Evolutionary conservation across 1,140 invertebrate genomes (phyloP), one percentile per base, ranked within the genome.

Genomic region (Lutraria rhynchaena): DNA sequence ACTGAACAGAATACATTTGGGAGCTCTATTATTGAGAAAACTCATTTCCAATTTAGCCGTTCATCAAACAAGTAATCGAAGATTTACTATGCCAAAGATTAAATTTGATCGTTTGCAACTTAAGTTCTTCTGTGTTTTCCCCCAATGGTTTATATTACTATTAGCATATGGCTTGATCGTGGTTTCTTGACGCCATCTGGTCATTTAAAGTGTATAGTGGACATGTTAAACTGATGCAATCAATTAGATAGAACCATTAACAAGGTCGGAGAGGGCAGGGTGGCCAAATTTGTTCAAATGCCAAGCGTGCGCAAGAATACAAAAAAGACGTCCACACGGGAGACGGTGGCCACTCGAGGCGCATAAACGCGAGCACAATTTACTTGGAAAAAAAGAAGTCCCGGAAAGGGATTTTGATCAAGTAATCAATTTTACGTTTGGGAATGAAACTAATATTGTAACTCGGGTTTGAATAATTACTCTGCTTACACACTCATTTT

Each of bases 31-130:
- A 80, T 80, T n/a, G 76, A 55, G 55, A 35, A 80, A 70, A 80
- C 76, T 80, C 76, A 80, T 80, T 69, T 80, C 65, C 76, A 80
- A 80, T 80, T 80, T 75, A 44, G 35, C 46, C 65, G 19, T 80
- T 60, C 65, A 70, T 67, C 63, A 80, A 80, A 80, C 76, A 80
- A 80, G 76, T 70, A 80, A 80, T 80, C 61, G 76, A 70, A 29
- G 37, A 70, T 80, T 80, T 80, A 80, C 65, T 60, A 69, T 80
- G 63, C 29, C n/a, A 33, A 44, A 80, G 76, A 80, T 80, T 49
- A 41, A 80, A 70, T 80, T 58, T 80, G 76, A 80, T 80, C 53
- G 44, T 35, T 70, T 65, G 76, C 74, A 77, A 77, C 61, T 77
- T 65, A 53, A 65, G 57, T 77, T 77, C 44, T 53, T 17, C 24